These are phyloP conservation scores for Clytia hemisphaerica DNA, from an alignment of 30 jellyfish, hydroid and myxozoan species.

Conservation along the genomic window DNA sequence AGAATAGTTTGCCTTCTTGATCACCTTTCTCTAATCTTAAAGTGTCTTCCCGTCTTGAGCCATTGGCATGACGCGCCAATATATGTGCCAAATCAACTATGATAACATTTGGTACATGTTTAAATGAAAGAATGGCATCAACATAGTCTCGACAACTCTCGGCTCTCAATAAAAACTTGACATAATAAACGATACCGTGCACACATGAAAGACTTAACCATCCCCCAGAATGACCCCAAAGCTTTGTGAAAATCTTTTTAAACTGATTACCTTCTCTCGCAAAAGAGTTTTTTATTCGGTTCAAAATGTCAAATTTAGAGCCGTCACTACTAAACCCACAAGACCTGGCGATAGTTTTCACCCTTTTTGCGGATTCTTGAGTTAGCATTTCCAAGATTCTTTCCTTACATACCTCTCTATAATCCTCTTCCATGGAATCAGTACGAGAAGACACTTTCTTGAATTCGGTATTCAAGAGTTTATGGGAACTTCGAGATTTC, in stretches of 20 bases:
- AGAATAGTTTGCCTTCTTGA: constrained; percentile 6
- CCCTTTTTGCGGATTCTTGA: background rate
- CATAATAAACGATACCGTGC: constrained; percentile 36
- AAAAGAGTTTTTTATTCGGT: constrained; percentile 14
- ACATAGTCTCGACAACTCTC: constrained; percentile 46
- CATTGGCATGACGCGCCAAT: constrained; percentile 20
- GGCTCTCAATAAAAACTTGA: constrained; percentile 33
- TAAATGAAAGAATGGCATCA: constrained; percentile 25
- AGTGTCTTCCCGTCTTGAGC: background rate
- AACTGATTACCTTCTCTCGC: background rate
- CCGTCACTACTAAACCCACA: constrained; percentile 25
- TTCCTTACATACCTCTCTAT: constrained; percentile 33
- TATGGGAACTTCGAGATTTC: background rate
- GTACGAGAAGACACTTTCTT: constrained; percentile 8
- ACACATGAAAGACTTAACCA: constrained; percentile 33
- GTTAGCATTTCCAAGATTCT: constrained; percentile 12
- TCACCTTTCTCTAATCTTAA: constrained; percentile 11
- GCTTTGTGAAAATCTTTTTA: constrained; percentile 27
- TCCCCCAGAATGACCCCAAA: constrained; percentile 48
- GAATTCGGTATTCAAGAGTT: constrained; percentile 34
- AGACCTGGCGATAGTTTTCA: constrained; percentile 7
- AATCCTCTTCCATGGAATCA: constrained; percentile 20
- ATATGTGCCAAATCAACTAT: constrained; percentile 57
- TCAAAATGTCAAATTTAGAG: constrained; percentile 20
- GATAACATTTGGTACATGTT: constrained; percentile 27